Percentiles rank a stretch among this genome's conserved stretches.
These are phyloP conservation scores for Staurois parvus DNA, from an alignment of 2,797 vertebrate species.

Conservation along the genomic window DNA sequence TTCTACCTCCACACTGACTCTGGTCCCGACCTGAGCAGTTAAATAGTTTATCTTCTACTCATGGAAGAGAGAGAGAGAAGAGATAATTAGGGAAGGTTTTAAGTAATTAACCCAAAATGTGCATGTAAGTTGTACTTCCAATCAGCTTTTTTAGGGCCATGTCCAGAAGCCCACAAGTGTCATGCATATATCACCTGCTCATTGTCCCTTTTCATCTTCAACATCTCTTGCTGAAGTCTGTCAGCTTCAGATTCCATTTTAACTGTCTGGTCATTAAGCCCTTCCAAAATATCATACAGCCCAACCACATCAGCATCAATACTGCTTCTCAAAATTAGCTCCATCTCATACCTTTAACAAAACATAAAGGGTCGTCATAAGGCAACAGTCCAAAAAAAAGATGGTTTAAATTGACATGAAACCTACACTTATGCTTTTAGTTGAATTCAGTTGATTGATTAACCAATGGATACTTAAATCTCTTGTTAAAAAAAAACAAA, in stretches of 20 bases:
- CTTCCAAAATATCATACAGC: slow-evolving; percentile 68
- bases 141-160: too few relatives aligned
- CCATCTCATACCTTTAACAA: slow-evolving; percentile 74
- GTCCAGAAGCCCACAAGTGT: background rate
- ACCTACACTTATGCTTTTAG: background rate
- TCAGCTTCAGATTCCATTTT: slow-evolving; percentile 73
- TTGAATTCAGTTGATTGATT: too few relatives aligned
- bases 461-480: too few relatives aligned
- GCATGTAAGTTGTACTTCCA: background rate
- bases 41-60: slow-evolving; percentile 12
- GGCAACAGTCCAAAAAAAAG: background rate
- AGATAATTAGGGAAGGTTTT: background rate
- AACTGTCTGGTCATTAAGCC: slow-evolving; percentile 66
- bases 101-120: background rate
- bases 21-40: slow-evolving; percentile 61
- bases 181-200: slow-evolving; percentile 72
- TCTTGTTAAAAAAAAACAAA: too few relatives aligned
- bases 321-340: slow-evolving; percentile 63
- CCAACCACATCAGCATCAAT: slow-evolving; percentile 71
- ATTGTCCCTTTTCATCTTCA: slow-evolving; percentile 72
- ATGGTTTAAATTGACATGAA: background rate
- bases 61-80: background rate
- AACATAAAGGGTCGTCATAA: background rate
- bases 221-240: slow-evolving; percentile 73
- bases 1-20: slow-evolving; percentile 66